Evolutionary conservation across 2,888 invertebrate species (phyloP).

Genomic region (Drosophila parthenogenetica): DNA sequence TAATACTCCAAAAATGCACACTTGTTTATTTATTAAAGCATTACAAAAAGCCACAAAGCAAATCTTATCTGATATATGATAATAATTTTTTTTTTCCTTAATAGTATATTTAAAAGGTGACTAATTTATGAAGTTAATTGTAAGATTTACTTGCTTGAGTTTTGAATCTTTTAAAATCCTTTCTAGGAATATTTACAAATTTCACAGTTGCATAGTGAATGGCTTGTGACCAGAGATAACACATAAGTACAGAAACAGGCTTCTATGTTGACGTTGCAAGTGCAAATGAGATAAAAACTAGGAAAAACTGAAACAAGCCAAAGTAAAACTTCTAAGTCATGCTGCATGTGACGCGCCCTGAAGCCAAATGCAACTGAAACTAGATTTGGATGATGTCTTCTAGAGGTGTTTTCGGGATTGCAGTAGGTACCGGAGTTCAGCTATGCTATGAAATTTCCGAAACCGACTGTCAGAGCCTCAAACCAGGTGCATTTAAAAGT

Average conservation of each 20-base stretch:
- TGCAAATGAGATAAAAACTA: neutral
- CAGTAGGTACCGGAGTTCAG: conserved; percentile 41
- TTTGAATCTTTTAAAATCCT: conserved; percentile 6
- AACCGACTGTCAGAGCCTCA: conserved; percentile 26
- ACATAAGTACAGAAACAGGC: conserved; percentile 23
- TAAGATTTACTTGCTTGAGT: neutral
- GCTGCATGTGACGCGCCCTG: conserved; percentile 64
- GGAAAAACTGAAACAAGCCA: conserved; percentile 2
- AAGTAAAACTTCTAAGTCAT: conserved; percentile 23
- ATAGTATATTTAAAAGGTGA: no score
- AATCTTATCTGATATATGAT: no score
- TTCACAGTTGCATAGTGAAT: conserved; percentile 28
- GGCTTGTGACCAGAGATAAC: conserved; percentile 46
- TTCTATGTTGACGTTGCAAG: conserved; percentile 17
- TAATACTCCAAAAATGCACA: no score
- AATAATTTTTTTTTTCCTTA: no score
- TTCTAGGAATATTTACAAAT: conserved; percentile 45
- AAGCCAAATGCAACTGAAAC: conserved; percentile 45
- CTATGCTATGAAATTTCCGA: conserved; percentile 13
- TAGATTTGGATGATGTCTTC: conserved; percentile 58
- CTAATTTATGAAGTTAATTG: neutral
- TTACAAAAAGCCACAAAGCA: no score
- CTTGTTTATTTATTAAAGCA: no score
- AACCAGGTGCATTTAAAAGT: conserved; percentile 22
- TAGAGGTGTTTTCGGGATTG: conserved; percentile 35